These are phyloP conservation scores for Agapornis roseicollis DNA, from an alignment of 2,113 vertebrate genomes.

Conservation along the genomic window DNA sequence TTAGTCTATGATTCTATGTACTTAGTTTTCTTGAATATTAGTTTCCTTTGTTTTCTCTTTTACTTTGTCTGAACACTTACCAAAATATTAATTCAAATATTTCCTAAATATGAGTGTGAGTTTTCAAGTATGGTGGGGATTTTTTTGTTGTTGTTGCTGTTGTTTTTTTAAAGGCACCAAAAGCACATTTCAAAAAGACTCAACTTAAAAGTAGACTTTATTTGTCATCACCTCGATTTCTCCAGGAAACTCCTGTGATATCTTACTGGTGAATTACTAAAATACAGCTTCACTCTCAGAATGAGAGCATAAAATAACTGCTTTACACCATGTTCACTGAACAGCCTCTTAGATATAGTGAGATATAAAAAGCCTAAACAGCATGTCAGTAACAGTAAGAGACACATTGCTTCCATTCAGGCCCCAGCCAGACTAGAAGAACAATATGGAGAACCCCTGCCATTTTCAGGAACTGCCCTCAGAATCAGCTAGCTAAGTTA, in stretches of 20 bases:
- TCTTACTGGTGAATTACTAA: not conserved
- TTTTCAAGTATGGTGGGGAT: not conserved
- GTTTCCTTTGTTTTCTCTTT: not conserved
- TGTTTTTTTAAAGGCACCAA: not conserved
- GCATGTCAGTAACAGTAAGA: not conserved
- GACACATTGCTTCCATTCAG: accelerated
- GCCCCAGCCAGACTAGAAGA: not conserved
- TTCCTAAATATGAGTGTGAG: not conserved
- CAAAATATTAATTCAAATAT: not conserved
- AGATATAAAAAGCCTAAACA: not conserved
- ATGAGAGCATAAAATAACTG: not conserved
- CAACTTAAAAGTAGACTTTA: not conserved
- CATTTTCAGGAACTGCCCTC: not conserved
- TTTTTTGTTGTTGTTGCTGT: too few relatives aligned
- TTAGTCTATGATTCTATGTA: too few relatives aligned
- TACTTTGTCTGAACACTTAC: not conserved
- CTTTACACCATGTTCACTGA: not conserved
- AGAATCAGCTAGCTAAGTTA: not conserved
- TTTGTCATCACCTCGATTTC: not conserved
- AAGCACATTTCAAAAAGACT: not conserved
- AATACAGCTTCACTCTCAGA: not conserved
- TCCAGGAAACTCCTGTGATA: not conserved
- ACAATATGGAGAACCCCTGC: accelerated
- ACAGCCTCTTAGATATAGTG: not conserved
- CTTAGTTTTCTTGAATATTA: not conserved